phyloP scores from a whole-genome alignment of 2,797 vertebrate genomes.

The Eptatretus atami region DNA sequence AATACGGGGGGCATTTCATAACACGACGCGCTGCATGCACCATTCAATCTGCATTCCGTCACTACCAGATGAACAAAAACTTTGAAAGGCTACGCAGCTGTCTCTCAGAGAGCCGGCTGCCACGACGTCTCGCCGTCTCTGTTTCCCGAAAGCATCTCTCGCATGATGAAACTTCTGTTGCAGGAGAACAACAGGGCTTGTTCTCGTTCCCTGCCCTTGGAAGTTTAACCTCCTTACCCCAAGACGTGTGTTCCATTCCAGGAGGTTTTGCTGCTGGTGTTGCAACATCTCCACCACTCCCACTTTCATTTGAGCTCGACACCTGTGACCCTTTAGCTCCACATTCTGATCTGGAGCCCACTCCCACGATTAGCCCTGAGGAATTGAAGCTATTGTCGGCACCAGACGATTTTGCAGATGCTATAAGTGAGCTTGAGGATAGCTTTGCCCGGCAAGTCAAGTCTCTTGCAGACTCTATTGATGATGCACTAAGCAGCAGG shows the following conservation, averaged over 20 bases:
- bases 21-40: conserved; percentile 50
- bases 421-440: conserved; percentile 73
- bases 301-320: no score
- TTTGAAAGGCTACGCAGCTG: conserved; percentile 63
- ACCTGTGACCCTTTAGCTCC: no score
- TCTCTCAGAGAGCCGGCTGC: conserved; percentile 60
- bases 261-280: no score
- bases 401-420: conserved; percentile 12
- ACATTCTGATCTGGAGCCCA: not conserved
- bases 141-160: conserved; percentile 73
- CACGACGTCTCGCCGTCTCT: conserved; percentile 56
- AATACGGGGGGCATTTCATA: conserved; percentile 66
- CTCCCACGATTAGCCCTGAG: not conserved
- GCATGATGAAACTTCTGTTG: conserved; percentile 35
- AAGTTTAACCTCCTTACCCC: no score
- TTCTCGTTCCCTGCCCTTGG: no score
- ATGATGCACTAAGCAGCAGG: conserved; percentile 52
- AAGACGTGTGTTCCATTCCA: no score
- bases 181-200: no score
- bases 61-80: conserved; percentile 90
- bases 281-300: no score
- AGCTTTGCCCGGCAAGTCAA: conserved; percentile 76
- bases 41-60: conserved; percentile 73
- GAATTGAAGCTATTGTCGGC: conserved; percentile 30
- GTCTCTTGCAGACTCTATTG: conserved; percentile 59